Base-by-base conservation (phyloP, 2,797 vertebrate genomes). In the Sebastes cheni region DNA sequence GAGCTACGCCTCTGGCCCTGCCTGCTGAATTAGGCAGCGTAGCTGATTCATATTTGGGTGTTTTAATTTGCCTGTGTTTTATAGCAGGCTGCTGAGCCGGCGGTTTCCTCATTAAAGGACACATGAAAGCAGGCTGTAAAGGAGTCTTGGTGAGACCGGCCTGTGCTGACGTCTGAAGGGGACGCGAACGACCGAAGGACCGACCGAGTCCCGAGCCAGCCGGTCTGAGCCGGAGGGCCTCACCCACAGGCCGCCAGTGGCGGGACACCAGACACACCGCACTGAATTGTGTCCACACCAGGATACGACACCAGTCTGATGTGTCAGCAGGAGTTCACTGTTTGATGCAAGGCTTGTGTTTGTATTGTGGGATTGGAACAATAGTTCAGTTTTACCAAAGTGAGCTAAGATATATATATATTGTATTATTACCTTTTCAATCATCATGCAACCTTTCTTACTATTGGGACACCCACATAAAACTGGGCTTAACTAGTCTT, bases 41-140 rank as follows among this genome's bases (percentile, higher is more conserved):
- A 85, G 87, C 84, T 92, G 92, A 95, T 96, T 96, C 95, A 96
- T 96, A 95, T 96, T 95, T 93, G 94, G 93, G 91, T 90, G 91
- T 93, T 96, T 95, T 94, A 94, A 95, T 96, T 95, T 89, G 92
- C 82, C 81, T 89, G 89, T 82, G 91, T 95, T 96, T 96, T 93
- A 93, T 91, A 88, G 92, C 81, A 86, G 89, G 93, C 93, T 94
- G 94, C 92, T 94, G 92, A 93, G 92, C 92, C 90, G 91, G 95
- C 71, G 94, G 95, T 95, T 96, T 95, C 88, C 95, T 95, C 94
- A 94, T 96, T 96, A 96, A 96, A 95, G 92, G 92, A 78, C 88
- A 96, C 95, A 95, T 96, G 95, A 96, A 96, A 96, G 95, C 88
- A 79, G 85, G 77, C 90, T 86, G 91, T 96, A 96, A 96, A 95